Base-by-base conservation (phyloP, 1,140 invertebrate species). In the Panagrolaimus sp. region DNA sequence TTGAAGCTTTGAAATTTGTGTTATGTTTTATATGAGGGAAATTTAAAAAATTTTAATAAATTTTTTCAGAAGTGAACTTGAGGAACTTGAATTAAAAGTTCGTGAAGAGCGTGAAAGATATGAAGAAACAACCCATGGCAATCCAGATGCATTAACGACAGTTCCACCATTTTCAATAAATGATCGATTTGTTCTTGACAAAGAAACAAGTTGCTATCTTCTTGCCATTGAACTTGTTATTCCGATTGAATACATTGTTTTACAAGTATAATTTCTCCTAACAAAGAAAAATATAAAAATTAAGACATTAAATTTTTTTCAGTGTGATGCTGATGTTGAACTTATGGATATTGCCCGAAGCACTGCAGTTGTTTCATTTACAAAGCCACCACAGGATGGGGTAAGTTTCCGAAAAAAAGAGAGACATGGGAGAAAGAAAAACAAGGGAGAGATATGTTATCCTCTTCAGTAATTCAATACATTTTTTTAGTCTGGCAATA, bases 341-440 rank as follows among this genome's bases (percentile, higher is more conserved):
- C 82, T 93, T n/a, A 75, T 92, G 14, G 91, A 93, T 81, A 88
- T 91, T 2, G 91, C 92, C 72, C 90, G 89, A 75, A 93, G 92
- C 84, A 91, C 90, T 51, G 91, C 91, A 5, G 90, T 93, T 14
- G 87, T 92, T 27, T 92, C 91, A 83, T 88, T 89, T 70, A 91
- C 90, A 74, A 84, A 87, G 27, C 89, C 88, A 77, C 86, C 89
- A 82, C 87, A 87, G 20, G 87, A 87, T 68, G 48, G 64, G 14
- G 74, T 75, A 66, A 44, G 27, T n/a, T 57, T 57, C n/a, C 51
- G n/a, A 25, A 57, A 9, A 25, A 57, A 20, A n/a, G 16, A 23
- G 14, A n/a, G n/a, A n/a, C n/a, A n/a, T n/a, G n/a, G n/a, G n/a
- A n/a, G n/a, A n/a, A n/a, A n/a, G n/a, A n/a, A n/a, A n/a, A n/a